Evolutionary conservation across 2,113 vertebrate genomes (phyloP).

Genomic region (Ophiodon elongatus): DNA sequence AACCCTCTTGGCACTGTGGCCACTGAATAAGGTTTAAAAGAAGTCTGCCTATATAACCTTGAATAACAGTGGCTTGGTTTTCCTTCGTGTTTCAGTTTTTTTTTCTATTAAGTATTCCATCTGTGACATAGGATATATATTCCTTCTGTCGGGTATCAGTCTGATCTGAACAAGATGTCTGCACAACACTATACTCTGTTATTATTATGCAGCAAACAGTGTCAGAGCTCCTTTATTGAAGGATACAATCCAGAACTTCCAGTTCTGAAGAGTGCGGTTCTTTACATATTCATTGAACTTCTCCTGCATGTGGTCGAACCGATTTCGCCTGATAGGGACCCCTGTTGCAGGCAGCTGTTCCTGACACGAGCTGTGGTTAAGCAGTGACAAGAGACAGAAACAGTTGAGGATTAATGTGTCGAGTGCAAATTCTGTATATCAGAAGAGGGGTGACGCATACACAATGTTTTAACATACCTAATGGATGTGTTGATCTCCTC

Average conservation of each 20-base stretch:
- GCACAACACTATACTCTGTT: not conserved
- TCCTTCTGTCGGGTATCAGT: not conserved
- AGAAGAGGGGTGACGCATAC: not conserved
- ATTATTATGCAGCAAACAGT: not conserved
- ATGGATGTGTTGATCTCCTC: slow-evolving; percentile 94
- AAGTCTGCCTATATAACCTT: not conserved
- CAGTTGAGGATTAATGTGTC: not conserved
- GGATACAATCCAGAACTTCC: slow-evolving; percentile 99
- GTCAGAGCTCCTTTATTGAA: slow-evolving; percentile 56
- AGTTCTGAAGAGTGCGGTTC: slow-evolving; percentile 92
- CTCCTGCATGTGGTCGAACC: slow-evolving; percentile 88
- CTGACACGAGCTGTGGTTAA: slow-evolving; percentile 88
- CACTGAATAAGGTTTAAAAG: not conserved
- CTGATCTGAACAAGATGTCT: not conserved
- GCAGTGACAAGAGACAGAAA: not conserved
- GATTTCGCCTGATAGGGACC: slow-evolving; percentile 85
- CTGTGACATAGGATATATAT: not conserved
- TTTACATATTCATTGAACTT: slow-evolving; percentile 95
- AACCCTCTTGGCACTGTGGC: not conserved
- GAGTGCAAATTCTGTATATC: not conserved
- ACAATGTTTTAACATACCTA: slow-evolving; percentile 81
- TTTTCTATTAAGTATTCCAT: not conserved
- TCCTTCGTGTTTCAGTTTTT: not conserved
- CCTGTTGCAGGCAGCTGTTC: slow-evolving; percentile 95
- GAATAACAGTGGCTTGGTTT: not conserved